Evolutionary conservation across 2,113 vertebrate genomes (phyloP), one percentile per base, ranked within the genome.

Genomic region (Otocyon megalotis): DNA sequence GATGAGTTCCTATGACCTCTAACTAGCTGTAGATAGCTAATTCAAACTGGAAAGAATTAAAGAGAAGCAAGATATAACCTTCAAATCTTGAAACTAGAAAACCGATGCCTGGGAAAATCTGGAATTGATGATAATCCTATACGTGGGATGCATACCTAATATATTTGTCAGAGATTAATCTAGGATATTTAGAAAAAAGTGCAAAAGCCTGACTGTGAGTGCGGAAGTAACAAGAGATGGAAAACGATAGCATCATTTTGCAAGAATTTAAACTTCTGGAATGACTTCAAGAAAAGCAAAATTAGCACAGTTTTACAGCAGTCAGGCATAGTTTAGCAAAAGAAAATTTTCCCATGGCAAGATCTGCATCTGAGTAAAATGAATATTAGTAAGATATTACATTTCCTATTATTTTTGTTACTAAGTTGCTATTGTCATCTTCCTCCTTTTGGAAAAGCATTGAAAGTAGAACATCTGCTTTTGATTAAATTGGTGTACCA

Each of bases 261-360:
- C 7, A 84, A 97, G 17, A 95, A 92, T 81, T 72, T 87, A 84
- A 85, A 19, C 37, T 92, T 92, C 62, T 80, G 93, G 74, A 96
- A 80, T 96, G 83, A 92, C 90, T 96, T 95, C 69, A 97, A 97
- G 24, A 76, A 84, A 92, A 88, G 67, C n/a, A 96, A 93, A 97
- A 93, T 90, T 90, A 97, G 43, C 19, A 88, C 87, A 56, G 17
- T 63, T 94, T 92, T 97, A 92, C 6, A 69, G 30, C 86, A 96
- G 90, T 90, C 86, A 90, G 48, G 67, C 62, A 17, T 83, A 82
- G 15, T 94, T 96, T 95, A 76, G 86, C 17, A 90, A 94, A 96
- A 92, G 9, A 53, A 92, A 9, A 54, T 92, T 19, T 84, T 95
- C 35, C 43, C 48, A 71, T 84, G 17, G 20, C 20, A 95, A 97